phyloP scores from a whole-genome alignment of 2,113 vertebrate species.

The Haliaeetus leucogaster region DNA sequence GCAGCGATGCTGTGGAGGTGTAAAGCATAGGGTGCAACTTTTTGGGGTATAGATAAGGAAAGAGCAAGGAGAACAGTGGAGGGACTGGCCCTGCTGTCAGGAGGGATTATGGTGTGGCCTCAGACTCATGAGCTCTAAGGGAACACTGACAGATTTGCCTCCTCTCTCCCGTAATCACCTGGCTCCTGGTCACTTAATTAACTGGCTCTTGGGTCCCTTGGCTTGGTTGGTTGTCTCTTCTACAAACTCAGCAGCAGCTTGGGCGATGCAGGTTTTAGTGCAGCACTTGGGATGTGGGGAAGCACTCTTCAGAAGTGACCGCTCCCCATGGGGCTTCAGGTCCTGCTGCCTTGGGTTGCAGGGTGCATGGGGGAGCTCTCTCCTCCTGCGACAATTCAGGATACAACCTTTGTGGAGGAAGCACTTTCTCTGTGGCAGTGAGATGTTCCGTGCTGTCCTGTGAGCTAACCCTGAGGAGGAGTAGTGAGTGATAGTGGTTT shows the following conservation, averaged over 20 bases:
- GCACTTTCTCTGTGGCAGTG: not conserved
- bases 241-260: not conserved
- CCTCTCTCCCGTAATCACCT: not conserved
- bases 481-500: not conserved
- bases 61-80: not conserved
- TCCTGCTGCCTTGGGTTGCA: not conserved
- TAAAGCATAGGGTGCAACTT: no score
- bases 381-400: not conserved
- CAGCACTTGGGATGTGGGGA: not conserved
- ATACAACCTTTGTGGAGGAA: not conserved
- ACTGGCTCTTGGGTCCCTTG: not conserved
- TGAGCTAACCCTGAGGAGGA: no score
- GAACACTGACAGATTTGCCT: not conserved
- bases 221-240: not conserved
- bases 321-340: no score
- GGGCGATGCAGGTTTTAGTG: not conserved
- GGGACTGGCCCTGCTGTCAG: not conserved
- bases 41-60: not conserved
- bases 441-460: not conserved
- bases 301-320: not conserved
- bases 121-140: rapidly evolving
- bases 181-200: not conserved
- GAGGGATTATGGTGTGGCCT: not conserved
- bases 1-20: not conserved
- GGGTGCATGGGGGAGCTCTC: not conserved